Evolutionary conservation across 2,113 vertebrate genomes (phyloP).

Genomic region (Rhinolophus ferrumequinum): DNA sequence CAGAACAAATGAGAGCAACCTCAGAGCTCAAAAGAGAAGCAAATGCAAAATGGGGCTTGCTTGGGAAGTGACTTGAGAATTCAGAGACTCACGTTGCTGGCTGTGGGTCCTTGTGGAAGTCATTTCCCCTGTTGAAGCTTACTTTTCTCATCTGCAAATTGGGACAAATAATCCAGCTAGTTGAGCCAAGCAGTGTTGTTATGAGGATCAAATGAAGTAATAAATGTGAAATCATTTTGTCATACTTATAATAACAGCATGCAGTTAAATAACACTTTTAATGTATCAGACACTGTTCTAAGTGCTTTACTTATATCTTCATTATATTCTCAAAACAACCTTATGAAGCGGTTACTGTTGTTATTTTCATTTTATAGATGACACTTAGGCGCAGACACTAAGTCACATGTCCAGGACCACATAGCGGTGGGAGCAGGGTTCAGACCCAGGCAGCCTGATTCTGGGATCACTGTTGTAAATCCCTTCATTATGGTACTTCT

Average conservation of each 20-base stretch:
- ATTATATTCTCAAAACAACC: not conserved
- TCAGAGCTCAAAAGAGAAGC: not conserved
- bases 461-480: not conserved
- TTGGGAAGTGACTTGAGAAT: not conserved
- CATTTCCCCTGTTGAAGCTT: not conserved
- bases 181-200: not conserved
- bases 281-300: not conserved
- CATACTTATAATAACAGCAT: slow-evolving; percentile 4
- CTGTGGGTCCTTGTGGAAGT: not conserved
- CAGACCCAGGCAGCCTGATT: not conserved
- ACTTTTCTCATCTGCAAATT: not conserved
- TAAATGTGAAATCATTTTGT: slow-evolving; percentile 47
- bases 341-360: not conserved
- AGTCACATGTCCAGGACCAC: not conserved
- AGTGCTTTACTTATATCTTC: slow-evolving; percentile 34
- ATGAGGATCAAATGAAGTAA: slow-evolving; percentile 17
- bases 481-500: not conserved
- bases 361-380: not conserved
- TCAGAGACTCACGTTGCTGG: not conserved
- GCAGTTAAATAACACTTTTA: slow-evolving; percentile 1
- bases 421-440: not conserved
- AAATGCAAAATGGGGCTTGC: not conserved
- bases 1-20: not conserved
- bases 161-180: not conserved
- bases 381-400: not conserved